These are phyloP conservation scores for Furcula furcula DNA, from an alignment of 2,888 invertebrate species.

Conservation along the genomic window DNA sequence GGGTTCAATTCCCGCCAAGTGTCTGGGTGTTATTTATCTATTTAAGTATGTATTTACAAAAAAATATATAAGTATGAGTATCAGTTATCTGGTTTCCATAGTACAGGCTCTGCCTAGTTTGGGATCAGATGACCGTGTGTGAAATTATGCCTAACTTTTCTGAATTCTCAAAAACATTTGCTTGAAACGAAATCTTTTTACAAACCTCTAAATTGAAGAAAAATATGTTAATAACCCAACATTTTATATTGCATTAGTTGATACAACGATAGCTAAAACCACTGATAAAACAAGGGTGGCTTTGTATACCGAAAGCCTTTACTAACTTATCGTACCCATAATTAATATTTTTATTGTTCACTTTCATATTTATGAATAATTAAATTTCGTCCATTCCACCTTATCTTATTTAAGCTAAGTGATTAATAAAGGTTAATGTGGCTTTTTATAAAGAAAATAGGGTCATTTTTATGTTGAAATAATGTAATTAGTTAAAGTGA, in stretches of 20 bases:
- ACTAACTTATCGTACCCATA: constrained; percentile 1
- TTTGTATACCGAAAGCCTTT: constrained; percentile 1
- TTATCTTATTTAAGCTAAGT: constrained; percentile 4
- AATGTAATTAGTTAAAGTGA: constrained; percentile 3
- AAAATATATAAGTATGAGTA: too few species aligned
- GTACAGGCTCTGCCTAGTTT: too few species aligned
- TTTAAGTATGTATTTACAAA: too few species aligned
- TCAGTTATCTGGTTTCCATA: too few species aligned
- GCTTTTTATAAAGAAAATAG: constrained; percentile 4
- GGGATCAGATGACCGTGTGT: too few species aligned
- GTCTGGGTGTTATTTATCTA: too few species aligned
- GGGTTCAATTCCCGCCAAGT: too few species aligned
- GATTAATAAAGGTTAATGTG: constrained; percentile 5
- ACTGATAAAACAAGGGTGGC: constrained; percentile 1
- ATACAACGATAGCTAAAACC: neutral
- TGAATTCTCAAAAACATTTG: too few species aligned
- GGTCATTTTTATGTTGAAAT: constrained; percentile 4
- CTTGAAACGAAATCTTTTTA: too few species aligned
- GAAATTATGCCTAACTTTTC: too few species aligned
- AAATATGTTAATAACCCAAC: neutral
- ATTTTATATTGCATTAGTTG: neutral
- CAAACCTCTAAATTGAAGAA: neutral
- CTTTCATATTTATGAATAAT: constrained; percentile 4
- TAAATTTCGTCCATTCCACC: constrained; percentile 2
- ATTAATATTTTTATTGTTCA: constrained; percentile 3